Conservation (phyloP, 2,113 vertebrate species). For the Bolborhynchus lineola region DNA sequence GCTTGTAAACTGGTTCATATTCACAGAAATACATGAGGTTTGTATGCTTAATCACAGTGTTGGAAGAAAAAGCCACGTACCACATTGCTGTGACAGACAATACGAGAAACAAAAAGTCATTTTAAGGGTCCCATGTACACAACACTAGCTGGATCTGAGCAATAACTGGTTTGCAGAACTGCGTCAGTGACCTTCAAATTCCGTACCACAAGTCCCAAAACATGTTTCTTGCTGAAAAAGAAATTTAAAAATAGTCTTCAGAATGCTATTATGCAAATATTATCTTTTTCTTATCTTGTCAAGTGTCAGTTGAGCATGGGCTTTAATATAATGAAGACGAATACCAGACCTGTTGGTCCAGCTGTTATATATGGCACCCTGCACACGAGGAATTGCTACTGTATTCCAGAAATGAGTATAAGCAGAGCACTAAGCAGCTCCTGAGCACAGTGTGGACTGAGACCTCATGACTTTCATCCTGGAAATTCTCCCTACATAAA, state of each 20-base stretch:
- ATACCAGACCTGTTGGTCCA: fast-evolving
- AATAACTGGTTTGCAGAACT: not conserved
- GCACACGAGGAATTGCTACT: fast-evolving
- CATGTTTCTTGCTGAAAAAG: not conserved
- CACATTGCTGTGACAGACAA: not conserved
- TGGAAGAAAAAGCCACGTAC: constrained; percentile 29
- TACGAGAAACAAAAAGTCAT: constrained; percentile 38
- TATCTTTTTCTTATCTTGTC: not conserved
- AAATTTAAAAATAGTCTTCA: not conserved
- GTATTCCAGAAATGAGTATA: not conserved
- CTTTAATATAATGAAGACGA: fast-evolving
- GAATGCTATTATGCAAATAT: not conserved
- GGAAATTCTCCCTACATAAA: not conserved
- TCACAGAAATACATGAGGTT: constrained; percentile 72
- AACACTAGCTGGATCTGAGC: not conserved
- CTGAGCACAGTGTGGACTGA: fast-evolving
- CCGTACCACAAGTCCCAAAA: not conserved
- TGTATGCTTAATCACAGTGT: not conserved
- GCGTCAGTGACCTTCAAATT: not conserved
- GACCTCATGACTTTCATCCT: not conserved
- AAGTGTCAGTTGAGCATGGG: not conserved
- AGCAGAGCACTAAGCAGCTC: not conserved
- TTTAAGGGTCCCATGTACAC: not conserved
- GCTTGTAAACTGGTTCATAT: constrained; percentile 52
- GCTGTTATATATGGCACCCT: not conserved